Evolutionary conservation across 2,113 vertebrate genomes (phyloP).

Genomic region (Bujurquina vittata): DNA sequence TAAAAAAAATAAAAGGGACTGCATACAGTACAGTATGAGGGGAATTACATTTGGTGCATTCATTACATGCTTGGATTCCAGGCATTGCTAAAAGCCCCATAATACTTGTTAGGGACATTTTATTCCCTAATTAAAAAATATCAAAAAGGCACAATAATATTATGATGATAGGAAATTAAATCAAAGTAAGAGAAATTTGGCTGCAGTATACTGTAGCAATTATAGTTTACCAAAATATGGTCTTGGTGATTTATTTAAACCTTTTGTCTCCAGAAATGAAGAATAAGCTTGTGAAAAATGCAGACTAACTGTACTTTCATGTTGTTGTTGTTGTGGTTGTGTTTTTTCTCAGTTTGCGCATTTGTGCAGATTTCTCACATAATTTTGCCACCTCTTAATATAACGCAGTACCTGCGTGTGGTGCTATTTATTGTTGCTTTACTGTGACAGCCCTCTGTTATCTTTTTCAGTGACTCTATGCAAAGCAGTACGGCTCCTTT

Average conservation of each 20-base stretch:
- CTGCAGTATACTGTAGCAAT: neutral
- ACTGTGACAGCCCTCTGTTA: neutral
- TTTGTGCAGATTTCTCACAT: constrained; percentile 39
- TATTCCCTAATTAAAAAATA: neutral
- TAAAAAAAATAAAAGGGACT: neutral
- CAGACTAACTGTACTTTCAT: neutral
- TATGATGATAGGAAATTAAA: neutral
- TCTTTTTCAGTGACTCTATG: neutral
- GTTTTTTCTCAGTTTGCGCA: constrained; percentile 5
- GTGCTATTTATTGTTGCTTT: constrained; percentile 21
- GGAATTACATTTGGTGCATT: neutral
- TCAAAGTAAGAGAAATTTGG: neutral
- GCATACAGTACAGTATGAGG: neutral
- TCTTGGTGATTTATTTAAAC: neutral
- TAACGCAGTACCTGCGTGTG: constrained; percentile 3
- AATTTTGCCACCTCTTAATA: constrained; percentile 36
- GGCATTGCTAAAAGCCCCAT: neutral
- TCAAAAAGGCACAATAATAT: neutral
- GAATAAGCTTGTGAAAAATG: neutral
- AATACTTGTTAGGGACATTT: neutral
- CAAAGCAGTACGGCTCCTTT: neutral
- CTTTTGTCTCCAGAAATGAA: neutral
- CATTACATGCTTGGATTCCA: neutral
- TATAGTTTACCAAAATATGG: neutral
- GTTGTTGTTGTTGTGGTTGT: neutral